These are phyloP conservation scores for Pyxicephalus adspersus DNA, from an alignment of 2,113 vertebrate genomes.

Conservation along the genomic window DNA sequence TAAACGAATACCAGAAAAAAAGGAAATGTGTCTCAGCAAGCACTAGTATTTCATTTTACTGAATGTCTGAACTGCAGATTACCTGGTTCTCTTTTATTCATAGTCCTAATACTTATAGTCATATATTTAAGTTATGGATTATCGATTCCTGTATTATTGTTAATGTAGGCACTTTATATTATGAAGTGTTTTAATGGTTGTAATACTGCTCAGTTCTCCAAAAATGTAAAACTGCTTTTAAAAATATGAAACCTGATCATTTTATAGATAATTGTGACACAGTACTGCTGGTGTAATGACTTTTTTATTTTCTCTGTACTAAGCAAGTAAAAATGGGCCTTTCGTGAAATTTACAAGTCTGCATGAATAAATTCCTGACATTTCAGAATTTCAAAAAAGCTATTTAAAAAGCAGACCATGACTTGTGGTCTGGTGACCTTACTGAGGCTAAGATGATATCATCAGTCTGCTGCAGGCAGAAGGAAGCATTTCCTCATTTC, in stretches of 20 bases:
- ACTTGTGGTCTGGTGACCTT: no score
- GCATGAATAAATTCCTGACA: no score
- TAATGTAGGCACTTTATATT: not conserved
- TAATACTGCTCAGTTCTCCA: not conserved
- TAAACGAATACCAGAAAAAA: conserved; percentile 8
- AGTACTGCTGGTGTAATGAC: no score
- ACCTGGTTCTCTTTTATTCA: not conserved
- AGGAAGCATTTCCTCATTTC: no score
- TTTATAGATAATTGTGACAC: not conserved
- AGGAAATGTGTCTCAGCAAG: not conserved
- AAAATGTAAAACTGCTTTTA: not conserved
- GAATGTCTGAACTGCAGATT: not conserved
- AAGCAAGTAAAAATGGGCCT: no score
- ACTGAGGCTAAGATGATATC: no score
- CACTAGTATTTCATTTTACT: conserved; percentile 4
- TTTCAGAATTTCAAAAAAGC: no score
- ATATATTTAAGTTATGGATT: not conserved
- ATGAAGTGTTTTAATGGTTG: not conserved
- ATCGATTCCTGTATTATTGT: not conserved
- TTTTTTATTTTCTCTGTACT: no score
- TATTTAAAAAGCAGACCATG: no score
- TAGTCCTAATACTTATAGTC: not conserved
- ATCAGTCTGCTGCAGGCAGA: no score
- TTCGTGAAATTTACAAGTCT: no score
- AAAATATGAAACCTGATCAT: not conserved